phyloP scores from a whole-genome alignment of 1,140 invertebrate genomes.

The Drosophila albomicans region DNA sequence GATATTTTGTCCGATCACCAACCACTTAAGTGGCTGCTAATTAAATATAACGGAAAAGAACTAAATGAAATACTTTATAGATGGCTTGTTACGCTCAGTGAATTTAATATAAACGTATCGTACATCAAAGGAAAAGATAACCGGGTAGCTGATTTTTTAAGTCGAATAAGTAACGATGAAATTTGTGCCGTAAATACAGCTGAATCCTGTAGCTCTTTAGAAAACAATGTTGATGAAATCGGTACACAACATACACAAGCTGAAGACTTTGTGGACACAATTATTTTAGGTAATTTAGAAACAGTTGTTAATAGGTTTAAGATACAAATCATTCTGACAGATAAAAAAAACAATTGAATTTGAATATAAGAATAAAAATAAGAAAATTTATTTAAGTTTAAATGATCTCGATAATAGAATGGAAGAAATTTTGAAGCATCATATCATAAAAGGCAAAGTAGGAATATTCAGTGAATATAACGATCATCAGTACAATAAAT shows the following conservation, averaged over 20 bases:
- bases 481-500: slow-evolving; percentile 24
- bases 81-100: slow-evolving; percentile 5
- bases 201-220: slow-evolving; percentile 19
- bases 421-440: slow-evolving; percentile 25
- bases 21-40: slow-evolving; percentile 84
- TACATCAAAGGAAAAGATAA: slow-evolving; percentile 56
- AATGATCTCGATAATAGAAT: slow-evolving; percentile 18
- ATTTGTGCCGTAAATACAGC: slow-evolving; percentile 5
- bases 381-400: slow-evolving; percentile 28
- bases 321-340: slow-evolving; percentile 24
- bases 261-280: slow-evolving; percentile 32
- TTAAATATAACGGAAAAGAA: slow-evolving; percentile 85
- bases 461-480: slow-evolving; percentile 31
- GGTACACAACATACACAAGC: slow-evolving; percentile 22
- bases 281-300: slow-evolving; percentile 25
- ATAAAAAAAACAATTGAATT: slow-evolving; percentile 20
- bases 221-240: slow-evolving; percentile 28
- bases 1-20: slow-evolving; percentile 86
- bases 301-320: slow-evolving; percentile 36
- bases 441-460: slow-evolving; percentile 25
- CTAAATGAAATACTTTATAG: slow-evolving; percentile 15
- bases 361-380: slow-evolving; percentile 26
- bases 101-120: slow-evolving; percentile 32
- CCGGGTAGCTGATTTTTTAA: slow-evolving; percentile 29
- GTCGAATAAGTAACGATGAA: slow-evolving; percentile 26